Percentiles rank a stretch among this genome's conserved stretches.
These are phyloP conservation scores for Ivindomyrus marchei DNA, from an alignment of 2,113 vertebrate species.

Conservation along the genomic window DNA sequence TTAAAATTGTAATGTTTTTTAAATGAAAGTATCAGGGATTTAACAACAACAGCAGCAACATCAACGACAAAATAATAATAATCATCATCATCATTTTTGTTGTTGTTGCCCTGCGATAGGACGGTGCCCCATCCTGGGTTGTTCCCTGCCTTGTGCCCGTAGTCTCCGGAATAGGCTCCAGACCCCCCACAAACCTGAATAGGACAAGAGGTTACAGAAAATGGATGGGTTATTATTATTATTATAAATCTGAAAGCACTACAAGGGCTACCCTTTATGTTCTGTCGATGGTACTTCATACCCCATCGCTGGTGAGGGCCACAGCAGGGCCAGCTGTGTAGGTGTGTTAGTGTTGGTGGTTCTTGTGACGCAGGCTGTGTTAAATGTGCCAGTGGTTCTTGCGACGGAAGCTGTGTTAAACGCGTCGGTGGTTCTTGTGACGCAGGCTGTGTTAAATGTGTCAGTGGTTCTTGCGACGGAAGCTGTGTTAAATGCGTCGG, in stretches of 20 bases:
- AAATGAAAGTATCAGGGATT: neutral
- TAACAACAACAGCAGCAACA: neutral
- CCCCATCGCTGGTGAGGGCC: neutral
- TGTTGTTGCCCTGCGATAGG: neutral
- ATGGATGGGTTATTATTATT: neutral
- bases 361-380: no score
- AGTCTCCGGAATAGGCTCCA: neutral
- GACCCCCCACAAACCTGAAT: neutral
- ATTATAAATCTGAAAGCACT: neutral
- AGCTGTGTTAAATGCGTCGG: neutral
- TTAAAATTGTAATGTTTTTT: neutral
- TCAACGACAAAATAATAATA: neutral
- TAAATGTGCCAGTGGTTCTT: no score
- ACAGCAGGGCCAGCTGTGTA: neutral
- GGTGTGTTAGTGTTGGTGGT: neutral
- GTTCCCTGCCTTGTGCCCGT: neutral
- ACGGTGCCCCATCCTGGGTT: neutral
- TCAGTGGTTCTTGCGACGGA: neutral
- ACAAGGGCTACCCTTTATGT: neutral
- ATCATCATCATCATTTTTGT: neutral
- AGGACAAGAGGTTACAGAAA: neutral
- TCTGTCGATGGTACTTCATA: neutral
- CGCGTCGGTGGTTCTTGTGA: no score
- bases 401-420: no score
- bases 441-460: neutral